Evolutionary conservation across 2,113 vertebrate species (phyloP).

Genomic region (Phoxinus phoxinus): DNA sequence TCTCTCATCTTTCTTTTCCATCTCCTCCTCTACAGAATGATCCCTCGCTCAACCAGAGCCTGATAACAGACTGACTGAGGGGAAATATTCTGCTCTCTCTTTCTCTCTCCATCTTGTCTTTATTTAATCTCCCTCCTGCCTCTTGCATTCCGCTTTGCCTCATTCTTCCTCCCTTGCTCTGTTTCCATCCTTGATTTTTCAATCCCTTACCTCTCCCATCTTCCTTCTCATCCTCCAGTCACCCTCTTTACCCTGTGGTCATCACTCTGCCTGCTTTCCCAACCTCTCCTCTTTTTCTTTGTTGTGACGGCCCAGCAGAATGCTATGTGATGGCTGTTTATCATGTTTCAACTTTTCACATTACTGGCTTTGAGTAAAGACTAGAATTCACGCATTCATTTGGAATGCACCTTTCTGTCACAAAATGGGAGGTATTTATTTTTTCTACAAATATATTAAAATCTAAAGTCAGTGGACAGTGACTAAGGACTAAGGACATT

Average conservation of each 20-base stretch:
- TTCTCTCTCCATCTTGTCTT: neutral
- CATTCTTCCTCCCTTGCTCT: constrained; percentile 9
- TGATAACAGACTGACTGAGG: neutral
- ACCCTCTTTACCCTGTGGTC: neutral
- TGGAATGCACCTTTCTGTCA: neutral
- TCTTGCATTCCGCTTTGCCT: neutral
- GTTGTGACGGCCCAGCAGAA: neutral
- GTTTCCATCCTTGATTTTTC: constrained; percentile 38
- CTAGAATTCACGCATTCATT: constrained; percentile 23
- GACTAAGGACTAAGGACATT: neutral
- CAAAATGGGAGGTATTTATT: neutral
- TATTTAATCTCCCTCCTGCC: neutral
- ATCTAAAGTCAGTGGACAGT: neutral
- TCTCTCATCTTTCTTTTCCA: constrained; percentile 25
- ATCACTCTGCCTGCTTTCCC: neutral
- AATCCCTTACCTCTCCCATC: neutral
- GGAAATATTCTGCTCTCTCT: neutral
- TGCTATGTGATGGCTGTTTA: constrained; percentile 4
- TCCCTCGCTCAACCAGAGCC: neutral
- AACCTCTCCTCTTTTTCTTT: constrained; percentile 3
- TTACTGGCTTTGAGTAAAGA: constrained; percentile 4
- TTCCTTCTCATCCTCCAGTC: neutral
- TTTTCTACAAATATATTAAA: neutral
- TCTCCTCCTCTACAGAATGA: neutral
- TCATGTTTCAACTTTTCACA: constrained; percentile 16